Evolutionary conservation across 2,113 vertebrate species (phyloP).

Genomic region (Pomatostomus ruficeps): DNA sequence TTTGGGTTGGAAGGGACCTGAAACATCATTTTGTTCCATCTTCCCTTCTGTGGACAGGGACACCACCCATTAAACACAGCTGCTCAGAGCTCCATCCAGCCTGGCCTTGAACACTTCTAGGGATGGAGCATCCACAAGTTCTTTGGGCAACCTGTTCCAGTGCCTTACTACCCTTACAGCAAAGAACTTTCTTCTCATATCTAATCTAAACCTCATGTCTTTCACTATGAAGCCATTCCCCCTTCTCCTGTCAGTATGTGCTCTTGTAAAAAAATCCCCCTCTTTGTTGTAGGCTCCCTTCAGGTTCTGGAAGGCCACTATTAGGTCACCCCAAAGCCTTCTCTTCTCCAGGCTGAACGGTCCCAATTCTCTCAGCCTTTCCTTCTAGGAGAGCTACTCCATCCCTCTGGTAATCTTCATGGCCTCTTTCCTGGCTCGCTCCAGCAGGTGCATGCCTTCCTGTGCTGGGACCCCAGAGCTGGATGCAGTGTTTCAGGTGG

Average conservation of each 20-base stretch:
- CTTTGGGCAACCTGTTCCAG: not conserved
- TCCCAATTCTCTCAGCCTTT: not conserved
- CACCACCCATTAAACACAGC: not conserved
- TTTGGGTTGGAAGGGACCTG: not conserved
- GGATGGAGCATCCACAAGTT: not conserved
- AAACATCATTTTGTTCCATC: not conserved
- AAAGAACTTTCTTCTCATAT: not conserved
- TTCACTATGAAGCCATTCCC: not conserved
- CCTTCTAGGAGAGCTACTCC: not conserved
- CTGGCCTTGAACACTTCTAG: not conserved
- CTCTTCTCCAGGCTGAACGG: not conserved
- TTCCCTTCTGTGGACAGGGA: not conserved
- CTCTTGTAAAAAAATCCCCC: not conserved
- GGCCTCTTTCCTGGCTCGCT: rapidly evolving
- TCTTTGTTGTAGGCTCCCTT: not conserved
- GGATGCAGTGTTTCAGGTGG: not conserved
- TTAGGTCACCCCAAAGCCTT: not conserved
- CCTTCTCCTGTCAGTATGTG: not conserved
- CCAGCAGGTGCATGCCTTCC: rapidly evolving
- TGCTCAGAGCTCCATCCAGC: not conserved
- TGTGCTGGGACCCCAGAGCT: not conserved
- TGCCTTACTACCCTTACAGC: not conserved
- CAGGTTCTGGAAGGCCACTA: not conserved
- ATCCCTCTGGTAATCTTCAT: not conserved
- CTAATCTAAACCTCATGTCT: not conserved